A percentile compares a stretch with the other conserved stretches of the same genome.
These are phyloP conservation scores for Agrenia bidenticulata DNA, from an alignment of 2,888 invertebrate genomes.

Conservation along the genomic window DNA sequence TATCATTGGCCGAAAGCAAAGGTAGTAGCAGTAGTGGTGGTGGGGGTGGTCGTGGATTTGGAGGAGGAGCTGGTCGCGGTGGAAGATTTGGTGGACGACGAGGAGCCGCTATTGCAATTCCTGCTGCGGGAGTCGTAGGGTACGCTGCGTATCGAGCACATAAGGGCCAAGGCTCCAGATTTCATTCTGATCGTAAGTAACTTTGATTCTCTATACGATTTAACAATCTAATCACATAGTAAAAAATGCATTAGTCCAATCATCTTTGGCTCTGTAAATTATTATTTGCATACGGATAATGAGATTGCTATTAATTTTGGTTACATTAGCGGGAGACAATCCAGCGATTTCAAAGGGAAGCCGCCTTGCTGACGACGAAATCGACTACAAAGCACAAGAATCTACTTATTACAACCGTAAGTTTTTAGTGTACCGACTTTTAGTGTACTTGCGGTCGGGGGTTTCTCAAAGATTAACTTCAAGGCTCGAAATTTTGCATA, in stretches of 20 bases:
- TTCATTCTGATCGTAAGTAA: slow-evolving; percentile 25
- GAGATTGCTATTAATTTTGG: background rate
- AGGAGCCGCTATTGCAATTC: slow-evolving; percentile 19
- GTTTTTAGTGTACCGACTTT: no score
- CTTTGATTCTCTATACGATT: slow-evolving; percentile 7
- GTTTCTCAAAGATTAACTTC: no score
- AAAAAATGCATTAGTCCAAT: no score
- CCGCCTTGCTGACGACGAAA: background rate
- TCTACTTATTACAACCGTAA: slow-evolving; percentile 33
- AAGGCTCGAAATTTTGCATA: no score
- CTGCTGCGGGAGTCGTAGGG: slow-evolving; percentile 28
- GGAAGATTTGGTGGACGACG: slow-evolving; percentile 18
- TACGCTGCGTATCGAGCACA: slow-evolving; percentile 35
- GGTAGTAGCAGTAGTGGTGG: slow-evolving; percentile 12
- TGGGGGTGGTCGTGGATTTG: slow-evolving; percentile 28
- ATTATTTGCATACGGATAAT: no score
- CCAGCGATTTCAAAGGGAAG: slow-evolving; percentile 8
- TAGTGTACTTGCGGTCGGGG: background rate
- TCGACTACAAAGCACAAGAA: slow-evolving; percentile 32
- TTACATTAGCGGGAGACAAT: slow-evolving; percentile 23
- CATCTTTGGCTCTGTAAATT: no score
- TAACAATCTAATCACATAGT: background rate
- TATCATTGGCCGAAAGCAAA: no score
- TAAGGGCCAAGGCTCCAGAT: slow-evolving; percentile 22
- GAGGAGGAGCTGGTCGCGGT: slow-evolving; percentile 9